Percentiles rank a stretch among this genome's conserved stretches.
Evolutionary conservation across 2,888 invertebrate species (phyloP).

Genomic region (Amorpha juglandis): DNA sequence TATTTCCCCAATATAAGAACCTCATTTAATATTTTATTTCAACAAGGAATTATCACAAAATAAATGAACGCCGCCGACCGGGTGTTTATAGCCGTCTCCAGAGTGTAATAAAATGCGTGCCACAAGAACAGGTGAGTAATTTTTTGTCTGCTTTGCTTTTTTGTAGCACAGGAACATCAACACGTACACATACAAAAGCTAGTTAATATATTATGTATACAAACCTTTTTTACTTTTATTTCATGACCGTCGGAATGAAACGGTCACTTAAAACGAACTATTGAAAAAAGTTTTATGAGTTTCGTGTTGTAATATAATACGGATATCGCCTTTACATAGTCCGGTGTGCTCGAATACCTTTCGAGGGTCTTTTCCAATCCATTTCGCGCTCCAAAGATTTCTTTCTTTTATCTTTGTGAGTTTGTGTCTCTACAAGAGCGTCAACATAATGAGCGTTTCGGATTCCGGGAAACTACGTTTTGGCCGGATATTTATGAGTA

Average conservation of each 20-base stretch:
- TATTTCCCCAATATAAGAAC: not conserved
- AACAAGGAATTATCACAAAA: constrained; percentile 1
- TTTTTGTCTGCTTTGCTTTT: not conserved
- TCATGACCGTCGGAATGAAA: not conserved
- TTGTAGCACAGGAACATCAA: not conserved
- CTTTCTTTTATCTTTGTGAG: constrained; percentile 59
- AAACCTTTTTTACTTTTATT: not conserved
- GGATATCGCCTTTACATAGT: constrained; percentile 13
- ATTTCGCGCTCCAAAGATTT: constrained; percentile 65
- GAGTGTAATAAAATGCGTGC: constrained; percentile 13
- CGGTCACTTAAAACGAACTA: constrained; percentile 15
- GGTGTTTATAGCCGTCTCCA: constrained; percentile 6
- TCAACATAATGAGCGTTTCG: constrained; percentile 65
- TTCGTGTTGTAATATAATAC: constrained; percentile 15
- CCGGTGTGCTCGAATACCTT: constrained; percentile 21
- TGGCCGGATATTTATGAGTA: constrained; percentile 62
- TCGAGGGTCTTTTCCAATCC: constrained; percentile 52
- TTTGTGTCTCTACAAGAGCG: constrained; percentile 61
- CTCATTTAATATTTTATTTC: not conserved
- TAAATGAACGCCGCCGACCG: not conserved
- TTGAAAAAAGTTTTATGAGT: constrained; percentile 22
- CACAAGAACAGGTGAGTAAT: not conserved
- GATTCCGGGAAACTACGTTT: constrained; percentile 55
- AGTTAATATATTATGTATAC: not conserved
- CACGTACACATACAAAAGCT: not conserved